Base-by-base conservation (phyloP, 2,888 invertebrate genomes). In the Diaprepes abbreviatus region DNA sequence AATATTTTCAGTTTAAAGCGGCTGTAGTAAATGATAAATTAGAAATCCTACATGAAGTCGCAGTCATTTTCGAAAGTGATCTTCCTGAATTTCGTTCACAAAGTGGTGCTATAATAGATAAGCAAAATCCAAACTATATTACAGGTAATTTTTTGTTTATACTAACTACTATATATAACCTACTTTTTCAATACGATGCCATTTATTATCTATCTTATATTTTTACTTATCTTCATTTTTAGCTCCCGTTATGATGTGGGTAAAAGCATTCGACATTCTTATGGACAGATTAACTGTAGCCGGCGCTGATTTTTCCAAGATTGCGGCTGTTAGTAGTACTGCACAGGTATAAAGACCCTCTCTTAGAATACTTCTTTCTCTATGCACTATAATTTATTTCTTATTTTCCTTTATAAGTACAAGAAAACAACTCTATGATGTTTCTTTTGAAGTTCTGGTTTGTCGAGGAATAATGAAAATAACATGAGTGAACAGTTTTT, bases 191-290 rank as follows among this genome's bases (percentile, higher is more conserved):
- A 5, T 24, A 16, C 12, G n/a, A 17, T 33, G 33, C 16, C 14
- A 33, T 5, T 7, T 35, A n/a, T 55, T 31, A 7, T 0, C 7
- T n/a, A n/a, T n/a, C n/a, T n/a, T n/a, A n/a, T n/a, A n/a, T n/a
- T n/a, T n/a, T n/a, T n/a, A n/a, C 33, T 45, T 40, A 5, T 58
- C 3, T 40, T 19, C 31, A 10, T 24, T 66, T 71, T 21, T 21
- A 71, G 93, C 93, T 0, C 97, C 97, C 0, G 92, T 95, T 0
- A 85, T 94, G 21, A 93, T 98, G 91, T 98, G 97, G 97, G 92
- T 98, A 5, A 96, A 97, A 85, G 96, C 97, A 0, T 82, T 98
- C 45, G 98, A 98, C 81, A 90, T 97, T 86, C 89, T 96, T 1
- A 86, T 98, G 85, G 94, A 95, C 82, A 89, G 92, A 70, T 87